A percentile compares a stretch with the other conserved stretches of the same genome.
Evolutionary conservation across 1,140 invertebrate genomes (phyloP).

Genomic region (Tetraneura akinire): DNA sequence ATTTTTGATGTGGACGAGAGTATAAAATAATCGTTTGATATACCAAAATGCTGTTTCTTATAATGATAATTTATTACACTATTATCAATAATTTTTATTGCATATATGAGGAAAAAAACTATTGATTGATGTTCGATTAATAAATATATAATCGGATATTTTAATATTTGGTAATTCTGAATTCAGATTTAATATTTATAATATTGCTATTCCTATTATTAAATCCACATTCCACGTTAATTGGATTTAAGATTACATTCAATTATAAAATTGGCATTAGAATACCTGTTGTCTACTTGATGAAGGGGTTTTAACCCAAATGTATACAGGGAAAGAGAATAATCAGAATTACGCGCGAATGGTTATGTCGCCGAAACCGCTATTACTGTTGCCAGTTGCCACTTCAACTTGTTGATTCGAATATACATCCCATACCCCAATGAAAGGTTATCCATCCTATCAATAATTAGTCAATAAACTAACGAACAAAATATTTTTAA

Average conservation of each 20-base stretch:
- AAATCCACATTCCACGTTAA: background rate
- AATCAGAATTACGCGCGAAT: background rate
- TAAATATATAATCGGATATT: too few relatives aligned
- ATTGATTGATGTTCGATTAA: too few relatives aligned
- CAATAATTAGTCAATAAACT: background rate
- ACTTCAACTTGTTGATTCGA: slow-evolving; percentile 33
- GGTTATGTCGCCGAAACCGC: background rate
- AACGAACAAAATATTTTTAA: too few relatives aligned
- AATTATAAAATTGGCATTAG: background rate
- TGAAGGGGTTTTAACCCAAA: too few relatives aligned
- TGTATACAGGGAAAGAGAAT: background rate
- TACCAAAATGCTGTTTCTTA: too few relatives aligned
- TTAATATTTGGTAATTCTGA: too few relatives aligned
- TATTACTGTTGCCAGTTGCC: background rate
- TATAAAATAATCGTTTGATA: too few relatives aligned
- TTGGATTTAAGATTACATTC: background rate
- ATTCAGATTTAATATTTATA: too few relatives aligned
- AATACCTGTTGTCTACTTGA: background rate
- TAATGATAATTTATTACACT: too few relatives aligned
- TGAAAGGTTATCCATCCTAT: background rate
- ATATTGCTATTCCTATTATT: background rate
- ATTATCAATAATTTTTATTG: too few relatives aligned
- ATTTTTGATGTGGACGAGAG: too few relatives aligned
- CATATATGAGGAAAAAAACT: too few relatives aligned
- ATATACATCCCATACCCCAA: background rate